Base-by-base conservation (phyloP, 2,888 invertebrate genomes). In the Idaea biselata region DNA sequence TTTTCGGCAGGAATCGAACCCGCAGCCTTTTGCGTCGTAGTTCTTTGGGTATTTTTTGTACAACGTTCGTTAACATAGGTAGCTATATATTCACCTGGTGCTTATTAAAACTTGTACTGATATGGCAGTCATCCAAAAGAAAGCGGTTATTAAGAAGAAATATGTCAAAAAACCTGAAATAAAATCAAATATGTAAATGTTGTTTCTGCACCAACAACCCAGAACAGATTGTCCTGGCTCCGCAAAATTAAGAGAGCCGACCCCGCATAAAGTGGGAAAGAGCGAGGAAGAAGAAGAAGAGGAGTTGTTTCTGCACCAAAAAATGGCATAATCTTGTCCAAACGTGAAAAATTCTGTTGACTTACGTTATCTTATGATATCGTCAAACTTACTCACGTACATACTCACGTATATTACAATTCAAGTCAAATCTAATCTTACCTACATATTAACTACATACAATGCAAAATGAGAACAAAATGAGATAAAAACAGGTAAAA, bases 71-170 rank as follows among this genome's bases (percentile, higher is more conserved):
- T 44, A 11, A 55, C 16, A 6, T 17, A 16, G 4, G 4, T 18
- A 56, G 18, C 2, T 18, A 56, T 18, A 33, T 59, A 63, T 94
- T 93, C 83, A 96, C 96, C 94, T 94, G 53, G 94, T 93, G 56
- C 88, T 90, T 75, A 93, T 86, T 88, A 95, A 93, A 58, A 95
- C 93, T 77, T 96, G 95, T 77, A 95, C 94, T 1, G 95, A 93
- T 62, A 95, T 93, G n/a, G 94, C 87, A 76, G 95, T 95, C 64
- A 95, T 82, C 95, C 96, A 96, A 77, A 95, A 95, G 79, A 95
- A 95, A 56, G 94, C 91, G 0, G 93, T 90, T 62, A 95, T 76
- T 68, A 95, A 88, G 66, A 94, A 93, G 76, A 91, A 94, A 73
- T 94, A 94, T 4, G 91, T 79, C 18, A 92, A 59, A 76, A 94